Conservation (phyloP, 2,888 invertebrate species). For the Euzophera pinguis region DNA sequence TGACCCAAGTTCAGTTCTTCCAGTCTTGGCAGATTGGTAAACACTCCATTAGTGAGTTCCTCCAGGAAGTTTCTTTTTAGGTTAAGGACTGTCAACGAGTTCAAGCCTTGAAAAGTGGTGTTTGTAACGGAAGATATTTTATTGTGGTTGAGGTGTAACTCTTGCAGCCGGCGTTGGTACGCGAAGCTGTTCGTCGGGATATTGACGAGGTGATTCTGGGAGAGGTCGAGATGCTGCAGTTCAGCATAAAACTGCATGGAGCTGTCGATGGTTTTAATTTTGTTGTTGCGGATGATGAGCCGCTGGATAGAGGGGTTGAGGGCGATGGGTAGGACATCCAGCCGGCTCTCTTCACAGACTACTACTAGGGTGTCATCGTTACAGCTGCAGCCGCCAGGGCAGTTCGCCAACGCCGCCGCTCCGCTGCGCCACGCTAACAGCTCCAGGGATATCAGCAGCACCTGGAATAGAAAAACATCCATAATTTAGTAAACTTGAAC, state of each 20-base stretch:
- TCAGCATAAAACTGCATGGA: conserved; percentile 94
- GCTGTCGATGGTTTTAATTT: conserved; percentile 92
- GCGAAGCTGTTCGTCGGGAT: conserved; percentile 89
- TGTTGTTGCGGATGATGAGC: conserved; percentile 90
- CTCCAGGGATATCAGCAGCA: conserved; percentile 58
- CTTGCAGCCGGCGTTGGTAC: conserved; percentile 89
- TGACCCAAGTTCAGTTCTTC: conserved; percentile 93
- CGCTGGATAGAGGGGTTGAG: conserved; percentile 94
- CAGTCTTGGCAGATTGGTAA: conserved; percentile 85
- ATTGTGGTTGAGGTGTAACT: conserved; percentile 90
- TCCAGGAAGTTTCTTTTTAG: conserved; percentile 90
- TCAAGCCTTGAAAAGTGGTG: conserved; percentile 88
- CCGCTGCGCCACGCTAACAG: conserved; percentile 61
- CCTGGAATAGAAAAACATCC: conserved; percentile 50
- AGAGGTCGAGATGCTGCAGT: conserved; percentile 90
- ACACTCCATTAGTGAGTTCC: conserved; percentile 86
- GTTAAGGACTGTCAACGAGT: conserved; percentile 88
- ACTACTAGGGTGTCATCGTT: conserved; percentile 94
- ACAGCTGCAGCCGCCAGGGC: conserved; percentile 93
- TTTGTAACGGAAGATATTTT: conserved; percentile 90
- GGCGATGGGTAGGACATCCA: conserved; percentile 94
- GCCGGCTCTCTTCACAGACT: conserved; percentile 90
- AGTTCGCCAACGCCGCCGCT: conserved; percentile 84
- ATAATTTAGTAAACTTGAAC: conserved; percentile 16
- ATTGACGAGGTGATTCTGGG: conserved; percentile 90